Evolutionary conservation across 1,140 invertebrate genomes (phyloP).

Genomic region (Geopemphigus sp.): DNA sequence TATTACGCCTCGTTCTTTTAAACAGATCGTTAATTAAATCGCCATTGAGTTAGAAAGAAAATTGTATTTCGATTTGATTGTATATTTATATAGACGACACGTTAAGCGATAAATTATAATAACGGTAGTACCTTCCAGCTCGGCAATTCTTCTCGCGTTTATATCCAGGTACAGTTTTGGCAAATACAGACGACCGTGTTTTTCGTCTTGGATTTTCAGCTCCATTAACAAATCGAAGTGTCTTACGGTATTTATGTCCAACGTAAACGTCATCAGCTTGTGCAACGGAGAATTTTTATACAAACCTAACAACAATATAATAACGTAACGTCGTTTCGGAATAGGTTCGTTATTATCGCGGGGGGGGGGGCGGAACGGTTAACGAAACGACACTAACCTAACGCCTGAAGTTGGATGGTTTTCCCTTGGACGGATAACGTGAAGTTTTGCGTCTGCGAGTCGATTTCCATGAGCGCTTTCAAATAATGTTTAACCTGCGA

Average conservation of each 20-base stretch:
- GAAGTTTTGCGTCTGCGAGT: conserved; percentile 61
- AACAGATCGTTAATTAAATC: too few species aligned
- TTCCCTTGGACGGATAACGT: conserved; percentile 63
- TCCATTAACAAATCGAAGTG: conserved; percentile 65
- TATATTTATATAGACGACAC: too few species aligned
- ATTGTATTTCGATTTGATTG: too few species aligned
- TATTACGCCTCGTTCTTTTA: too few species aligned
- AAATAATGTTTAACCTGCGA: conserved; percentile 63
- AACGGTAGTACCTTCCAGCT: conserved; percentile 61
- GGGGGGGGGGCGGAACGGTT: not conserved
- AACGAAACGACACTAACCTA: conserved; percentile 55
- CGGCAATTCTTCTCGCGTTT: conserved; percentile 65
- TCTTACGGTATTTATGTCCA: conserved; percentile 69
- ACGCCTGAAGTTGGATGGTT: conserved; percentile 63
- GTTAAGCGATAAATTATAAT: not conserved
- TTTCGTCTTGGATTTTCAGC: conserved; percentile 59
- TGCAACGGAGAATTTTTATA: conserved; percentile 66
- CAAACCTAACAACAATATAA: too few species aligned
- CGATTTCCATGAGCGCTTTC: conserved; percentile 61
- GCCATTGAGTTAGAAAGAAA: too few species aligned
- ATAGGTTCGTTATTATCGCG: not conserved
- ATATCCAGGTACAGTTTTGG: conserved; percentile 67
- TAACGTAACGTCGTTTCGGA: conserved; percentile 9
- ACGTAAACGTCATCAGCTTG: conserved; percentile 64
- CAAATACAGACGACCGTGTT: conserved; percentile 64